A percentile compares a stretch with the other conserved stretches of the same genome.
Conservation (phyloP, 2,888 invertebrate genomes). For the Vanessa cardui region DNA sequence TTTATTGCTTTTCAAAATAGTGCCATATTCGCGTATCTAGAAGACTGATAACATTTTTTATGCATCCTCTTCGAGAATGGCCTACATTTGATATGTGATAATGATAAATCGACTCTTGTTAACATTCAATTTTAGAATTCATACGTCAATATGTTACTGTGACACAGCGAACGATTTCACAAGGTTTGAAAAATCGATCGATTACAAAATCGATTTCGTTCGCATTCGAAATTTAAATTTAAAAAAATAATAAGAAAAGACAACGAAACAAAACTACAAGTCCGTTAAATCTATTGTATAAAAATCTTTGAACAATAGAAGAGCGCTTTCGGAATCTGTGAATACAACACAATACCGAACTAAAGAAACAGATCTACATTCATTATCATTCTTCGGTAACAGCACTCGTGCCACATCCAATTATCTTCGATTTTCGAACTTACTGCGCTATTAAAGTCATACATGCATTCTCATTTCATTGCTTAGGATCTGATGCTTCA, state of each 20-base stretch:
- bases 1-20: neutral
- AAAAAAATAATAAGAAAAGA: too few species aligned
- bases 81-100: constrained; percentile 26
- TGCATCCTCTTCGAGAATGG: constrained; percentile 18
- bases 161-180: neutral
- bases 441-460: constrained; percentile 15
- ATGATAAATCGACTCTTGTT: constrained; percentile 19
- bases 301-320: too few species aligned
- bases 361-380: neutral
- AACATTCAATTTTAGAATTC: constrained; percentile 7
- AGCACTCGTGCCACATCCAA: neutral
- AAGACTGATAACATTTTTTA: constrained; percentile 2
- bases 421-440: constrained; percentile 10
- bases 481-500: constrained; percentile 27
- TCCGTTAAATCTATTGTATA: too few species aligned
- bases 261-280: too few species aligned
- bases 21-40: neutral
- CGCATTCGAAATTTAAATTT: constrained; percentile 4
- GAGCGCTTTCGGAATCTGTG: too few species aligned
- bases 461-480: constrained; percentile 18
- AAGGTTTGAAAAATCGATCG: neutral
- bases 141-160: neutral
- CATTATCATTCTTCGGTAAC: neutral
- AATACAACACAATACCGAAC: neutral
- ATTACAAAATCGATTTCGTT: neutral